A percentile compares a stretch with the other conserved stretches of the same genome.
Conservation (phyloP, 1,140 invertebrate genomes). For the Pollicipes pollicipes region DNA sequence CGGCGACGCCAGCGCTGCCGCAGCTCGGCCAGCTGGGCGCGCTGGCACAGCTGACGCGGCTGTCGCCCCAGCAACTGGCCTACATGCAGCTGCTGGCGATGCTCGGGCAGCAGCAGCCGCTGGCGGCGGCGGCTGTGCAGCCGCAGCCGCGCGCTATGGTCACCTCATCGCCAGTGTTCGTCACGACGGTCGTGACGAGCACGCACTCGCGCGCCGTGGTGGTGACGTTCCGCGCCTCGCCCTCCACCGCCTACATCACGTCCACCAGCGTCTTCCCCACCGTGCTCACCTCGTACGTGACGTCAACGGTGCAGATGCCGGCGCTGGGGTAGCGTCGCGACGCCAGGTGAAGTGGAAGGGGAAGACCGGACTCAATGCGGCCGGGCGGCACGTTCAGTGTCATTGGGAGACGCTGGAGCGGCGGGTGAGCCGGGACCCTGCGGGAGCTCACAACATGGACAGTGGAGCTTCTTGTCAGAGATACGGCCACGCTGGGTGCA, state of each 20-base stretch:
- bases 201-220: slow-evolving; percentile 64
- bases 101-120: slow-evolving; percentile 28
- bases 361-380: too few species aligned
- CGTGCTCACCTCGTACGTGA: slow-evolving; percentile 57
- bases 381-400: too few species aligned
- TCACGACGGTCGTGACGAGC: slow-evolving; percentile 55
- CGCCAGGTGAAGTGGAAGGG: too few species aligned
- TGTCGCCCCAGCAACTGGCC: slow-evolving; percentile 57
- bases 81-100: slow-evolving; percentile 49
- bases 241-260: slow-evolving; percentile 65
- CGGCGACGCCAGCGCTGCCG: slow-evolving; percentile 9
- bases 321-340: too few species aligned
- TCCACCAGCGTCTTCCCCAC: slow-evolving; percentile 66
- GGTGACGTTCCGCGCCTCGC: slow-evolving; percentile 71
- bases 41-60: slow-evolving; percentile 25
- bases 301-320: slow-evolving; percentile 39
- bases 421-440: too few species aligned
- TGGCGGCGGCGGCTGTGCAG: slow-evolving; percentile 27
- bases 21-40: slow-evolving; percentile 11
- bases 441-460: too few species aligned
- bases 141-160: slow-evolving; percentile 40
- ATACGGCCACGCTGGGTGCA: too few species aligned
- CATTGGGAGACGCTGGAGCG: too few species aligned
- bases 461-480: too few species aligned
- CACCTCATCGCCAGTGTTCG: slow-evolving; percentile 58